phyloP scores from a whole-genome alignment of 2,888 invertebrate species.

The Chrysotoxum bicinctum region DNA sequence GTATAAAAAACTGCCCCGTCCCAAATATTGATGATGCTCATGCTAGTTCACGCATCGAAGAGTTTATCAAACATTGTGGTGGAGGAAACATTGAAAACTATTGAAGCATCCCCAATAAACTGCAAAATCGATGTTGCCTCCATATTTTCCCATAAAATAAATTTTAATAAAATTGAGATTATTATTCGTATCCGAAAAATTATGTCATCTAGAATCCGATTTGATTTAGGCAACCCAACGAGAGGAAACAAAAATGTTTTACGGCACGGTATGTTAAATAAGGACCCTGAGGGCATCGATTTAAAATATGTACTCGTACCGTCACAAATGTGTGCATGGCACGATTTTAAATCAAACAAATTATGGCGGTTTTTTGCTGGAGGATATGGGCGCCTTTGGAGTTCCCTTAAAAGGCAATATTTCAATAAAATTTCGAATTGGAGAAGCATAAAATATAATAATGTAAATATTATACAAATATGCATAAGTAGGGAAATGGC shows the following conservation, averaged over 20 bases:
- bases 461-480: slow-evolving; percentile 6
- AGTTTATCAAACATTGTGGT: slow-evolving; percentile 60
- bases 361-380: slow-evolving; percentile 23
- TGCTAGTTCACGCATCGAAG: slow-evolving; percentile 51
- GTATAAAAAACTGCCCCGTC: slow-evolving; percentile 25
- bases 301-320: neutral
- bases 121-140: slow-evolving; percentile 62
- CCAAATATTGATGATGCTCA: slow-evolving; percentile 53
- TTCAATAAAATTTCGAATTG: slow-evolving; percentile 39
- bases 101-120: slow-evolving; percentile 67
- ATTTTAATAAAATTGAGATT: slow-evolving; percentile 64
- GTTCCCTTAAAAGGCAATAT: slow-evolving; percentile 45
- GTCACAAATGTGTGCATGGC: slow-evolving; percentile 2
- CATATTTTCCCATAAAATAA: slow-evolving; percentile 51
- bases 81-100: slow-evolving; percentile 72
- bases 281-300: neutral
- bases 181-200: slow-evolving; percentile 53
- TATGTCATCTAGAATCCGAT: slow-evolving; percentile 17
- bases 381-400: slow-evolving; percentile 31
- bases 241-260: slow-evolving; percentile 18
- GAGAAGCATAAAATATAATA: slow-evolving; percentile 15
- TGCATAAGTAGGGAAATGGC: neutral
- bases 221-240: slow-evolving; percentile 17
- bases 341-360: slow-evolving; percentile 11
- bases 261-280: slow-evolving; percentile 30